Evolutionary conservation across 2,888 invertebrate genomes (phyloP).

Genomic region (Plagodis dolabraria): DNA sequence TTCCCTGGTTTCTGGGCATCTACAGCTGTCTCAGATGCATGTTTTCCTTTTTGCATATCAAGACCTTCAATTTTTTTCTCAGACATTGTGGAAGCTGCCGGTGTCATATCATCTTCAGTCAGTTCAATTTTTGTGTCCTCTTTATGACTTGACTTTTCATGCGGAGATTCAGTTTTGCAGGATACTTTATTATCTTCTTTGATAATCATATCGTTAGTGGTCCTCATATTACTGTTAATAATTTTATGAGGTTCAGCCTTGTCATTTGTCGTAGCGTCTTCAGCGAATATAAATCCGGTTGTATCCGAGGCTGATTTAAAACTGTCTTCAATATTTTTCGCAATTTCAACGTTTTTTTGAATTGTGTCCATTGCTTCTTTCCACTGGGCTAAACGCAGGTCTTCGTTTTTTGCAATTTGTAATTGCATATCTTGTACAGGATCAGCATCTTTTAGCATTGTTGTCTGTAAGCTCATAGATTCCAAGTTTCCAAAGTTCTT

Average conservation of each 20-base stretch:
- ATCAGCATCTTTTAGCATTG: slow-evolving; percentile 44
- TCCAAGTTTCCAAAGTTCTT: slow-evolving; percentile 61
- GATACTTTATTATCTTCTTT: slow-evolving; percentile 25
- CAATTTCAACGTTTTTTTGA: slow-evolving; percentile 62
- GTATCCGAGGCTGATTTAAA: slow-evolving; percentile 46
- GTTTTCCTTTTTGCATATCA: slow-evolving; percentile 19
- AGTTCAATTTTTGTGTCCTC: slow-evolving; percentile 18
- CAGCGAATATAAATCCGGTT: slow-evolving; percentile 5
- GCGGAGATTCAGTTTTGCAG: slow-evolving; percentile 17
- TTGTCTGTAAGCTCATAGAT: slow-evolving; percentile 51
- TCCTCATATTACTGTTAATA: slow-evolving; percentile 26
- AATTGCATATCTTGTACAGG: slow-evolving; percentile 42
- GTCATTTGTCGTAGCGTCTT: slow-evolving; percentile 5
- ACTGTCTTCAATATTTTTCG: slow-evolving; percentile 68
- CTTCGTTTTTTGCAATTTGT: slow-evolving; percentile 51
- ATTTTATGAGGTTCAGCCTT: slow-evolving; percentile 22
- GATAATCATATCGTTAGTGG: slow-evolving; percentile 21
- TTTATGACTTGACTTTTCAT: slow-evolving; percentile 33
- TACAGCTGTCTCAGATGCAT: slow-evolving; percentile 2
- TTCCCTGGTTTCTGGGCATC: slow-evolving; percentile 4
- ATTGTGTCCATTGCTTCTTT: slow-evolving; percentile 64
- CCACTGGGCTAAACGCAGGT: slow-evolving; percentile 67
- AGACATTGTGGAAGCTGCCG: slow-evolving; percentile 44
- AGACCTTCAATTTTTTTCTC: slow-evolving; percentile 39
- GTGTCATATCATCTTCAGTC: slow-evolving; percentile 41